These are phyloP conservation scores for Neelides sp. DNA, from an alignment of 1,140 invertebrate genomes.

Conservation along the genomic window DNA sequence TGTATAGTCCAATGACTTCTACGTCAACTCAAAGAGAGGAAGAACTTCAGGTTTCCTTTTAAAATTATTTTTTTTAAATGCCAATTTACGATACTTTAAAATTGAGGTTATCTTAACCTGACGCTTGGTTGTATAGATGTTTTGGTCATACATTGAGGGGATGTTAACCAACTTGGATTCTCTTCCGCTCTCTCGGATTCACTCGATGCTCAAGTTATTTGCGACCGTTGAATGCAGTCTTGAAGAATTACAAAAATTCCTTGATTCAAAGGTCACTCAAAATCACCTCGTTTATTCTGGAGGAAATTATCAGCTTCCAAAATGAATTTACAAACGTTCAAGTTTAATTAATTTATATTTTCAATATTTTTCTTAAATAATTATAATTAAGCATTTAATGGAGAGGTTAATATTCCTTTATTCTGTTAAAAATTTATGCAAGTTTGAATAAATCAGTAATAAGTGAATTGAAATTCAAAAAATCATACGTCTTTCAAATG, in stretches of 20 bases:
- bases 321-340: conserved; percentile 9
- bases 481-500: too few species aligned
- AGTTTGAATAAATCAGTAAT: too few species aligned
- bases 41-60: conserved; percentile 57
- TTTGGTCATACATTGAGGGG: conserved; percentile 92
- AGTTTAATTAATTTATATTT: background rate
- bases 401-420: too few species aligned
- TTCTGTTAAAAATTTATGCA: too few species aligned
- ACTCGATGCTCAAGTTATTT: conserved; percentile 95
- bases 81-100: too few species aligned
- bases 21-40: conserved; percentile 83
- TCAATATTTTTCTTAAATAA: background rate
- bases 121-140: conserved; percentile 57
- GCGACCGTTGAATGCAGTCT: conserved; percentile 76
- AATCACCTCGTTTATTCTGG: conserved; percentile 20
- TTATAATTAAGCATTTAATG: too few species aligned
- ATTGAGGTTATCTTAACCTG: too few species aligned
- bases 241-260: conserved; percentile 72
- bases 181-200: conserved; percentile 81
- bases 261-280: conserved; percentile 71
- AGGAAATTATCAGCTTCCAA: conserved; percentile 24
- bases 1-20: conserved; percentile 82
- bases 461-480: too few species aligned
- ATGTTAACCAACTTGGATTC: conserved; percentile 93
- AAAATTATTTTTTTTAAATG: too few species aligned